Evolutionary conservation across 2,797 vertebrate genomes (phyloP), one percentile per base, ranked within the genome.

Genomic region (Lophotriccus pileatus): DNA sequence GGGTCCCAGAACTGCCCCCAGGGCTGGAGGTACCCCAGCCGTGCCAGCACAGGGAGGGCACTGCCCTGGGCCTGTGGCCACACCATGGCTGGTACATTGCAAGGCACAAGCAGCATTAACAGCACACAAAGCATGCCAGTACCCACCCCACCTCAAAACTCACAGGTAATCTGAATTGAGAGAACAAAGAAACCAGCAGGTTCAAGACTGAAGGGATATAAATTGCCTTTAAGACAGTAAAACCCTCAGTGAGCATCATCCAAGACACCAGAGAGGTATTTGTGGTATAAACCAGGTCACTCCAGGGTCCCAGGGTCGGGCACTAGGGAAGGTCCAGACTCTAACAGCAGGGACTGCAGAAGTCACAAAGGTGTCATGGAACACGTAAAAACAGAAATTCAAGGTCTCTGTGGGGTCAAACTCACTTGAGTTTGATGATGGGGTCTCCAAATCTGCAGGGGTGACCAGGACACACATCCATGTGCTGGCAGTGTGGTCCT

Each of bases 401-500:
- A 43, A 67, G 25, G 13, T 81, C n/a, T 77, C 47, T 24, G 4
- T 1, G 3, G 30, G 21, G 37, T 64, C 56, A 70, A 69, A 81
- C 14, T 63, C 47, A 62, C 21, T 12, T 1, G 8, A 88, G 13
- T 14, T 76, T 37, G 24, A 39, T 10, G 47, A 62, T 10, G 4
- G 19, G 12, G 24, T 11, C 53, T 89, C 53, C 49, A 41, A 12
- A 32, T 30, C 28, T 44, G 11, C 34, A 46, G 25, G 12, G 25
- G 21, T 69, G 59, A 39, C 34, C 34, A 12, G 56, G 50, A 56
- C 7, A 19, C n/a, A 25, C 7, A 13, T 2, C 43, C 30, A 9
- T 0, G 2, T 21, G 21, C 41, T 30, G 32, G 9, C 41, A 76
- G 49, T 0, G 6, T 4, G 30, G 41, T 30, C 68, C 36, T 0